Percentiles rank a stretch among this genome's conserved stretches.
Conservation (phyloP, 2,113 vertebrate genomes). For the Coptodon rendalli region DNA sequence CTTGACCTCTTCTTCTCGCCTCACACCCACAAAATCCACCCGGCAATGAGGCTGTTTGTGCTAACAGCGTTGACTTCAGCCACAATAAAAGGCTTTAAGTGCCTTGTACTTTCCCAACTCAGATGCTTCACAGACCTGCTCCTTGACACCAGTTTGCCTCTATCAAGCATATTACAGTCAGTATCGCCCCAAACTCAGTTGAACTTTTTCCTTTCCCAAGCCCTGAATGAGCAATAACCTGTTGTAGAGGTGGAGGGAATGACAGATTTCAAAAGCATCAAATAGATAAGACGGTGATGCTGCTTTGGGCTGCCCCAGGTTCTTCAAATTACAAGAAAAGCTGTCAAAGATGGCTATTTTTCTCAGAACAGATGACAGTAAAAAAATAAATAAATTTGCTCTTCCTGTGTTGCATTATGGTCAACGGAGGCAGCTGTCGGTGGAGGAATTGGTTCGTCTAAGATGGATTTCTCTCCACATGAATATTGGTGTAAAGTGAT, state of each 20-base stretch:
- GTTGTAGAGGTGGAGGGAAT: background rate
- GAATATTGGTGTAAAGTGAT: background rate
- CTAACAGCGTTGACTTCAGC: conserved; percentile 41
- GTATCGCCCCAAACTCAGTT: background rate
- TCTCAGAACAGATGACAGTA: background rate
- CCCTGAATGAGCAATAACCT: background rate
- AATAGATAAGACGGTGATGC: background rate
- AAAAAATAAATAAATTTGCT: background rate
- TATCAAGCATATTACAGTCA: background rate
- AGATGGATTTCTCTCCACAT: background rate
- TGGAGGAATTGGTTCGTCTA: background rate
- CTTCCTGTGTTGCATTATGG: background rate
- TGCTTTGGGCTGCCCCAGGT: background rate
- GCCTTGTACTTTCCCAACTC: conserved; percentile 10
- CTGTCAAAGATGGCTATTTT: background rate
- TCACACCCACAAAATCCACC: conserved; percentile 34
- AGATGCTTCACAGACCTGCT: background rate
- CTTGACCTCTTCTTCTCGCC: conserved; percentile 25
- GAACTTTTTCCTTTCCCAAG: background rate
- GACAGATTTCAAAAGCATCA: background rate
- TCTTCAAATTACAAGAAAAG: background rate
- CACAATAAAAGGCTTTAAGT: conserved; percentile 33
- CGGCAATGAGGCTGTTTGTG: conserved; percentile 29
- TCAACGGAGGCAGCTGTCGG: background rate
- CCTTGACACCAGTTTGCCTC: background rate